These are phyloP conservation scores for Papilio polyxenes DNA, from an alignment of 1,140 invertebrate genomes.

Conservation along the genomic window DNA sequence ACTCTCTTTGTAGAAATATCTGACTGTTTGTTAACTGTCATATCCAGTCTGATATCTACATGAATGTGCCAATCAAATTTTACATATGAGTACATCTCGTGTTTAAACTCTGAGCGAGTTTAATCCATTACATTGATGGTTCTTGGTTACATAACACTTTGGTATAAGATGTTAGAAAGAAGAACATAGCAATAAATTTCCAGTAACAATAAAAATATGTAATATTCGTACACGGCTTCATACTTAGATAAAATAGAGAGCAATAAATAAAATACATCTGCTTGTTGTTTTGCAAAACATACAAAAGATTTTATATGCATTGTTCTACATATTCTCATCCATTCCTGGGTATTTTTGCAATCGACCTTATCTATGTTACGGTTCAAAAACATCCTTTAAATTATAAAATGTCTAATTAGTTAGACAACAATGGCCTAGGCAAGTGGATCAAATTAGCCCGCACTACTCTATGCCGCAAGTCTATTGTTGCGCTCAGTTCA, in stretches of 20 bases:
- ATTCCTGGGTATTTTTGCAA: neutral
- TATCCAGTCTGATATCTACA: neutral
- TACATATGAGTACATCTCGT: neutral
- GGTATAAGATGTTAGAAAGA: neutral
- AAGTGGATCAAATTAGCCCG: constrained; percentile 12
- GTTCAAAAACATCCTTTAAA: constrained; percentile 10
- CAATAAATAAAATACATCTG: neutral
- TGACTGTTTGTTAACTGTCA: neutral
- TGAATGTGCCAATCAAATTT: neutral
- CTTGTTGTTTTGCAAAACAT: neutral
- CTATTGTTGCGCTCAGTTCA: constrained; percentile 24
- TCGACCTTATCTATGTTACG: constrained; percentile 15
- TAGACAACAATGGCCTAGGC: constrained; percentile 6
- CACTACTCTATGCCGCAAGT: constrained; percentile 20
- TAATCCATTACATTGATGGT: neutral
- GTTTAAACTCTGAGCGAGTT: neutral
- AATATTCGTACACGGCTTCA: neutral
- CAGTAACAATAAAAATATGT: neutral
- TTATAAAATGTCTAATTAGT: constrained; percentile 28
- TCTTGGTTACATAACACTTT: neutral
- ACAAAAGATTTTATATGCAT: constrained; percentile 2
- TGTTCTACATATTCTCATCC: constrained; percentile 7
- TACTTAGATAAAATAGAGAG: neutral
- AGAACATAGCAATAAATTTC: too few species aligned
- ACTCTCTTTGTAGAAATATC: neutral